Percentiles rank a stretch among this genome's conserved stretches.
These are phyloP conservation scores for Troides aeacus DNA, from an alignment of 2,888 invertebrate species.

Conservation along the genomic window DNA sequence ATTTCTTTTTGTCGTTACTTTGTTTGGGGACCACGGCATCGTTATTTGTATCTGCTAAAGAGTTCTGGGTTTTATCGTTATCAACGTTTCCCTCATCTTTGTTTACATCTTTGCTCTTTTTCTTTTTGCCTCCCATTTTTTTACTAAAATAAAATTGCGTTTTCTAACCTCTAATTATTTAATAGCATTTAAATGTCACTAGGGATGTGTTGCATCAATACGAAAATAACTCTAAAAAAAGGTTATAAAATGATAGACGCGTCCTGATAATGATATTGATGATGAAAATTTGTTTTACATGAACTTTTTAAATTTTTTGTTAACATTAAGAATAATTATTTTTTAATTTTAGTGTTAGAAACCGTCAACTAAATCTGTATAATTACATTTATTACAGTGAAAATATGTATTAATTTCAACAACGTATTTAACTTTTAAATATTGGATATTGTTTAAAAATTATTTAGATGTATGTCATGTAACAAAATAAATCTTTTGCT, in stretches of 20 bases:
- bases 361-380: too few relatives aligned
- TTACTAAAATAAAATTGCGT: not conserved
- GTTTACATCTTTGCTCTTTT: conserved; percentile 42
- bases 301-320: too few relatives aligned
- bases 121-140: conserved; percentile 48
- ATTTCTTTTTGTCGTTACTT: conserved; percentile 29
- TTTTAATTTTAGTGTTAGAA: too few relatives aligned
- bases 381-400: too few relatives aligned
- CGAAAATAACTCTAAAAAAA: too few relatives aligned
- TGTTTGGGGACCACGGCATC: not conserved
- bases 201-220: not conserved
- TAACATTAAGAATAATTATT: too few relatives aligned
- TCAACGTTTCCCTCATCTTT: conserved; percentile 8
- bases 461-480: not conserved
- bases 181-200: not conserved
- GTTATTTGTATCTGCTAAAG: not conserved
- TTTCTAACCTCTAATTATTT: not conserved
- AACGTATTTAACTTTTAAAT: too few relatives aligned
- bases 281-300: too few relatives aligned
- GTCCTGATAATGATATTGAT: too few relatives aligned
- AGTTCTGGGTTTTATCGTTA: conserved; percentile 38
- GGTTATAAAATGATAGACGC: too few relatives aligned
- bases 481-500: not conserved
- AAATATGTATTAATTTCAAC: too few relatives aligned
- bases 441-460: not conserved